Conservation (phyloP, 2,888 invertebrate genomes). For the Halictus ligatus region DNA sequence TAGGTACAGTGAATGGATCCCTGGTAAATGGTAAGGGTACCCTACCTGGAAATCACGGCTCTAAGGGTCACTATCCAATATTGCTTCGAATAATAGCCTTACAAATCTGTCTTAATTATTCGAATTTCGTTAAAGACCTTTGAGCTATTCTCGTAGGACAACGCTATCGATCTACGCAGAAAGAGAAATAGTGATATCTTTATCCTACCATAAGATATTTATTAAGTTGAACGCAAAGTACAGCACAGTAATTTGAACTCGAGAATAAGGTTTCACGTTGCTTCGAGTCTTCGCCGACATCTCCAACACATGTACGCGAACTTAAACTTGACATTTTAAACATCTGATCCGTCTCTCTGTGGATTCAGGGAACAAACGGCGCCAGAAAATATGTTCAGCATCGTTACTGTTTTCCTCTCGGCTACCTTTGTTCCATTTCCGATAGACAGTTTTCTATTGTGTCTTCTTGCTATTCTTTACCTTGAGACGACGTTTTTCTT, state of each 20-base stretch:
- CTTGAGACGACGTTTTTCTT: background rate
- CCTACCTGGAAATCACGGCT: background rate
- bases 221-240: background rate
- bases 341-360: background rate
- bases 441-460: constrained; percentile 2
- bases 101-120: background rate
- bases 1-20: too few species aligned
- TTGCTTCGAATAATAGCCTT: background rate
- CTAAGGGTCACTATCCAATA: background rate
- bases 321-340: constrained; percentile 7
- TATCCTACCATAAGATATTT: background rate
- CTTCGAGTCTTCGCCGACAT: background rate
- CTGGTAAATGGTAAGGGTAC: too few species aligned
- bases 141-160: background rate
- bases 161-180: background rate
- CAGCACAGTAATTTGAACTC: background rate
- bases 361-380: background rate
- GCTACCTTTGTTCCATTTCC: background rate
- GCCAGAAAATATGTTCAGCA: background rate
- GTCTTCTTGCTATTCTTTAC: background rate
- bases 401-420: background rate
- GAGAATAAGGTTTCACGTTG: background rate
- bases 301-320: background rate
- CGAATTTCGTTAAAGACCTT: too few species aligned
- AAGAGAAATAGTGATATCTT: background rate